Percentiles rank a stretch among this genome's conserved stretches.
Evolutionary conservation across 2,888 invertebrate species (phyloP).

Genomic region (Harpagoxenus sublaevis): DNA sequence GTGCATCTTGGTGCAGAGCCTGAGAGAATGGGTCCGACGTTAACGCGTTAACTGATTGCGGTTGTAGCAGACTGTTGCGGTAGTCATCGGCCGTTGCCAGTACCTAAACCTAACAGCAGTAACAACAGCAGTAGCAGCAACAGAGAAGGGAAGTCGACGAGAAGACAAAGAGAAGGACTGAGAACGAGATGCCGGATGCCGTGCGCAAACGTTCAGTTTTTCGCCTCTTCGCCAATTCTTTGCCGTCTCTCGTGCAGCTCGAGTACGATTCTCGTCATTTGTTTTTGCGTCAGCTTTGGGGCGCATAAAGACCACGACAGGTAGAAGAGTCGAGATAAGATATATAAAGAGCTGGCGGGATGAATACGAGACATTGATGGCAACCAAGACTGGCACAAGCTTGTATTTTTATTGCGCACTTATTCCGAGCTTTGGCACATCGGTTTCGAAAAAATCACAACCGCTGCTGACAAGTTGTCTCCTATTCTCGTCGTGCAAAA

Average conservation of each 20-base stretch:
- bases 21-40: conserved; percentile 48
- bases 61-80: conserved; percentile 49
- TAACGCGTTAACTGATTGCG: conserved; percentile 56
- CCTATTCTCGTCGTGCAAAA: conserved; percentile 16
- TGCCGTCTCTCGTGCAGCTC: conserved; percentile 4
- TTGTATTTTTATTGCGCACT: neutral
- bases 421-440: conserved; percentile 10
- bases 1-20: conserved; percentile 49
- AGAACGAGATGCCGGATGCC: conserved; percentile 28
- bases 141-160: conserved; percentile 16
- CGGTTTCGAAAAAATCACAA: neutral
- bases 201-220: conserved; percentile 44
- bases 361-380: conserved; percentile 22
- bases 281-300: conserved; percentile 31
- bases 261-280: conserved; percentile 32
- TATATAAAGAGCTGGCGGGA: neutral
- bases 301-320: conserved; percentile 4
- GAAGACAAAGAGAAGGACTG: conserved; percentile 29
- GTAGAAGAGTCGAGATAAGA: conserved; percentile 12
- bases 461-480: neutral
- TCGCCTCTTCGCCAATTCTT: conserved; percentile 25
- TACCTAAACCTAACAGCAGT: conserved; percentile 14
- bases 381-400: neutral
- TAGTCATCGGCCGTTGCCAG: conserved; percentile 42
- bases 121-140: neutral